Conservation (phyloP, 2,888 invertebrate genomes). For the Drosophila atripex region DNA sequence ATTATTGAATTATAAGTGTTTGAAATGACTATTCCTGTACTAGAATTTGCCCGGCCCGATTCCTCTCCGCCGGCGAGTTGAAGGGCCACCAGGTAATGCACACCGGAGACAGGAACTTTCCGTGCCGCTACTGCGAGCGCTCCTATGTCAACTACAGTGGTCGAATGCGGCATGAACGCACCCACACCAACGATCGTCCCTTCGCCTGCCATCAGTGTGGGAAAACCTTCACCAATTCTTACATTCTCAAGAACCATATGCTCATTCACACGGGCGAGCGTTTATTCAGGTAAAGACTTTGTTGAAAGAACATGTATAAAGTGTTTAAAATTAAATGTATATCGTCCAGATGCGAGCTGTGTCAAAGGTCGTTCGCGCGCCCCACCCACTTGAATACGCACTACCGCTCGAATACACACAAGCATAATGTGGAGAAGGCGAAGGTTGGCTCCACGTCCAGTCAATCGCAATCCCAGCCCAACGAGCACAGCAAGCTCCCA, state of each 20-base stretch:
- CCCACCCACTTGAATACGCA: conserved; percentile 81
- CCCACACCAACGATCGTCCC: conserved; percentile 79
- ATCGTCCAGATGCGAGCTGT: conserved; percentile 73
- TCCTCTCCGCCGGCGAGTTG: conserved; percentile 75
- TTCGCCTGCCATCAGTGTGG: conserved; percentile 73
- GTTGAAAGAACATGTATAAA: background rate
- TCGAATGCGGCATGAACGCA: conserved; percentile 76
- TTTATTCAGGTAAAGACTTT: conserved; percentile 61
- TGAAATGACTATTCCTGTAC: background rate
- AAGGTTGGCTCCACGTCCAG: background rate
- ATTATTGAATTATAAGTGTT: background rate
- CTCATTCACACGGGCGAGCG: conserved; percentile 79
- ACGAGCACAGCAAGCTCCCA: background rate
- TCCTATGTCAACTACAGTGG: conserved; percentile 78
- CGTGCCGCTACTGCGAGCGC: conserved; percentile 74
- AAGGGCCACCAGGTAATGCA: conserved; percentile 79
- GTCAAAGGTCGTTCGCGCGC: conserved; percentile 82
- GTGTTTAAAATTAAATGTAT: background rate
- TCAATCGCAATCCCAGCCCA: conserved; percentile 6
- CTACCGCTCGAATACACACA: conserved; percentile 80
- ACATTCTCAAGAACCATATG: conserved; percentile 80
- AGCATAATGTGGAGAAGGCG: conserved; percentile 73
- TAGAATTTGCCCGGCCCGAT: conserved; percentile 76
- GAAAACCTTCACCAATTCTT: conserved; percentile 78
- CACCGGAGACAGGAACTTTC: conserved; percentile 76